Base-by-base conservation (phyloP, 2,888 invertebrate species). In the Bibio marci region DNA sequence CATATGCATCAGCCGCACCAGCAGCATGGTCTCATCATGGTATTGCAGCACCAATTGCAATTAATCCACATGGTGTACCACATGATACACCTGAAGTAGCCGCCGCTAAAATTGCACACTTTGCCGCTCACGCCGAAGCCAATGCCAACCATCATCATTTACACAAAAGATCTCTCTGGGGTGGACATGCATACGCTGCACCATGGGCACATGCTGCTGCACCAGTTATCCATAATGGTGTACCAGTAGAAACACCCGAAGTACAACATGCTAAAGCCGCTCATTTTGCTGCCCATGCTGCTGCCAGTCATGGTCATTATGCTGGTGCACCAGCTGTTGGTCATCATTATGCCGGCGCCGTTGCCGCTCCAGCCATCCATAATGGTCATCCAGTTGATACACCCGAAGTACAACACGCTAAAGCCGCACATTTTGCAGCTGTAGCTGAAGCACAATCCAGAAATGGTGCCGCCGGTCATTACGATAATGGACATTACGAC, bases 101-200 rank as follows among this genome's bases (percentile, higher is more conserved):
- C 37, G 64, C 65, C 32, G 71, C 69, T 40, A 69, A 65, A 51
- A 59, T 62, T 32, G 65, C 60, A 30, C 69, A 68, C 48, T 57
- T 63, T 39, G 63, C 65, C 41, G 66, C 68, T 19, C 63, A 65
- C 51, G 63, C 64, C 36, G 62, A 60, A 41, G 64, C 63, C 30
- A 51, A 58, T 18, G 44, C 48, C 45, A 48, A 46, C 42, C 47
- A 47, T 15, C 61, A 64, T 48, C 65, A 65, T 45, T 53, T 63
- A 43, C 59, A 66, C 45, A 63, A 58, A 54, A 57, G 62, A 30
- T 61, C 61, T 15, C 50, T 59, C 35, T 61, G 44, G 43, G 44
- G 44, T 35, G 43, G 39, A n/a, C 44, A 41, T 30, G 44, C 36
- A 15, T 31, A 31, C 11, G 37, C 37, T 30, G 26, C 37, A 30